Evolutionary conservation across 2,113 vertebrate species (phyloP), one percentile per base, ranked within the genome.

Genomic region (Lamprotornis superbus): DNA sequence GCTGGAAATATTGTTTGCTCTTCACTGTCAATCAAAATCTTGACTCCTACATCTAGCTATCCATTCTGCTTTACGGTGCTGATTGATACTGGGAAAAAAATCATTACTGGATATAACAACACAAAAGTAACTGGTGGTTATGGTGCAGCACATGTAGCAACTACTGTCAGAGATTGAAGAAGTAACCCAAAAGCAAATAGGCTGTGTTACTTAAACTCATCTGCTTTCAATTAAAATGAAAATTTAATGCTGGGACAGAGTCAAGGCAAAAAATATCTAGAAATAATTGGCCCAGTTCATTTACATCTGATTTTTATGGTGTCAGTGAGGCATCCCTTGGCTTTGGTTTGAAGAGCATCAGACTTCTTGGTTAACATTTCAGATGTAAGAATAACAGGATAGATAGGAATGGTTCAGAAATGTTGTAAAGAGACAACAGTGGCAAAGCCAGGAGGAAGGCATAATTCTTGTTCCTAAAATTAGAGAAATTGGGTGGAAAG

Each of bases 1-100:
- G 86, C 57, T 95, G 56, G 81, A 97, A 97, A 83, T 95, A 89
- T 49, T 97, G 96, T 95, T 97, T 97, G 39, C 73, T 60, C 77
- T 76, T 50, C 19, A 44, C 79, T 97, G 95, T 96, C 86, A 96
- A 46, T 97, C 95, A 97, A 93, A 97, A 82, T 49, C 75, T 91
- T 86, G 90, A 91, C 68, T 97, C 46, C 68, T 90, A 65, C 24
- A 40, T 79, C 91, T 91, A 92, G 61, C 71, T 94, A 74, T 68
- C 83, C 79, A 74, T 92, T 96, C 87, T 86, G 46, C 52, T 90
- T 70, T 94, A 59, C 74, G 56, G 23, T 44, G 83, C 79, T 89
- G 93, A 97, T 67, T 88, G 77, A 91, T 93, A 94, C 7, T 74
- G 77, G 93, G 68, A 61, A 93, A 94, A 94, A 87, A 87, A 93